Percentiles rank a stretch among this genome's conserved stretches.
phyloP scores from a whole-genome alignment of 2,797 vertebrate genomes.

The Sciurus vulgaris region DNA sequence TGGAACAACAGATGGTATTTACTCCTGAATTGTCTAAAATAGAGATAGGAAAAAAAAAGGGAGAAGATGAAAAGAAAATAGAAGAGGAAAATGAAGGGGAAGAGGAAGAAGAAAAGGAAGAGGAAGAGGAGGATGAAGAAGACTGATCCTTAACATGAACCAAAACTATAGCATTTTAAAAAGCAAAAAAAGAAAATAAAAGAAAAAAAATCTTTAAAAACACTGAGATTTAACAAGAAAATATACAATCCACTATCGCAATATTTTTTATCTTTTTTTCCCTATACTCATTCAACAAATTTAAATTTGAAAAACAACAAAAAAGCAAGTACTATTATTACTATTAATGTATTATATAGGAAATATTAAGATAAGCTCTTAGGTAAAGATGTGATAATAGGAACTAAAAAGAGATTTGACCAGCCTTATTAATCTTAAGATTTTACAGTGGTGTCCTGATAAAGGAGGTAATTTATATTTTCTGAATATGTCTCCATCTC shows the following conservation, averaged over 20 bases:
- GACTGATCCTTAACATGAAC: not conserved
- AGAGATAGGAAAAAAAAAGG: not conserved
- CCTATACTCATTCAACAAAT: constrained; percentile 16
- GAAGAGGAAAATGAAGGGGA: accelerated
- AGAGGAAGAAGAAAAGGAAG: accelerated
- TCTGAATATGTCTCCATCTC: constrained; percentile 37
- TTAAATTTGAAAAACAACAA: constrained; percentile 50
- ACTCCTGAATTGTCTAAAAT: not conserved
- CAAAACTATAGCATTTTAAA: constrained; percentile 4
- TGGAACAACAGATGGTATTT: constrained; percentile 49
- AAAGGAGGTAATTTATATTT: constrained; percentile 47
- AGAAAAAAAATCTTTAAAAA: not conserved
- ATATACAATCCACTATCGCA: not conserved
- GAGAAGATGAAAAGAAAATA: accelerated
- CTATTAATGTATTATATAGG: not conserved
- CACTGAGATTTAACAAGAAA: constrained; percentile 35
- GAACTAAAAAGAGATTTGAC: not conserved
- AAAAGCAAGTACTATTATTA: not conserved
- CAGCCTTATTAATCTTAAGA: constrained; percentile 20
- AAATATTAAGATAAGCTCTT: not conserved
- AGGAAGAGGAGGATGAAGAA: accelerated
- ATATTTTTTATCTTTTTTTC: constrained; percentile 34
- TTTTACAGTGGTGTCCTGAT: not conserved
- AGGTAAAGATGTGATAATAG: not conserved
- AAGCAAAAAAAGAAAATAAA: too few species aligned